Conservation (phyloP, 2,113 vertebrate species). For the Puma concolor region DNA sequence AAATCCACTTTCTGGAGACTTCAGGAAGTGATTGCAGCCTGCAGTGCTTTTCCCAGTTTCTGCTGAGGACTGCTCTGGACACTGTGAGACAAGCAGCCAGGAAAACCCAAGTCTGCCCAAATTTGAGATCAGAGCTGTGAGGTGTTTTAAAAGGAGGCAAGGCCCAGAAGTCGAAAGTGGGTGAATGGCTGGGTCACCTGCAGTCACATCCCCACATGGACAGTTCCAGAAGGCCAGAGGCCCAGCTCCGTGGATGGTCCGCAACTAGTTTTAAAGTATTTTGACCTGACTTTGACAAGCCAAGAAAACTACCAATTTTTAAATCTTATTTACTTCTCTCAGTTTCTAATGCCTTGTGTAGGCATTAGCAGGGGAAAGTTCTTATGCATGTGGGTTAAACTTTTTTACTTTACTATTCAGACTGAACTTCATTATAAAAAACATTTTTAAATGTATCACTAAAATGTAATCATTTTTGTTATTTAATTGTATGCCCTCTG, state of each 20-base stretch:
- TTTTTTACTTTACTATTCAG: slow-evolving; percentile 11
- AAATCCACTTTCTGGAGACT: slow-evolving; percentile 16
- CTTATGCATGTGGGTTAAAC: not conserved
- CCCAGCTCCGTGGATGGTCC: not conserved
- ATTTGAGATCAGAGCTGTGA: not conserved
- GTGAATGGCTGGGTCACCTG: not conserved
- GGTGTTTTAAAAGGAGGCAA: not conserved
- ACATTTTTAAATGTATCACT: not conserved
- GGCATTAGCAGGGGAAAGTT: not conserved
- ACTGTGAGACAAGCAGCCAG: not conserved
- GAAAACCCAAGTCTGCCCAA: not conserved
- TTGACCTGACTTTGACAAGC: slow-evolving; percentile 8
- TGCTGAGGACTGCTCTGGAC: not conserved
- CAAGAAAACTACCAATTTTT: not conserved
- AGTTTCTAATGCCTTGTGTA: not conserved
- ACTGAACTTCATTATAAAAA: slow-evolving; percentile 3
- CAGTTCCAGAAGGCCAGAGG: slow-evolving; percentile 13
- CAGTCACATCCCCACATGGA: not conserved
- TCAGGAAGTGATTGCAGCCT: not conserved
- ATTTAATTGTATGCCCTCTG: not conserved
- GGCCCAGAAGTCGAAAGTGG: not conserved
- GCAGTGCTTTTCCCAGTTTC: not conserved
- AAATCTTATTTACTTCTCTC: not conserved
- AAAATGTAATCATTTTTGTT: not conserved
- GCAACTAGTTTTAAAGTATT: slow-evolving; percentile 9